Evolutionary conservation across 2,797 vertebrate genomes (phyloP).

Genomic region (Coregonus sp.): DNA sequence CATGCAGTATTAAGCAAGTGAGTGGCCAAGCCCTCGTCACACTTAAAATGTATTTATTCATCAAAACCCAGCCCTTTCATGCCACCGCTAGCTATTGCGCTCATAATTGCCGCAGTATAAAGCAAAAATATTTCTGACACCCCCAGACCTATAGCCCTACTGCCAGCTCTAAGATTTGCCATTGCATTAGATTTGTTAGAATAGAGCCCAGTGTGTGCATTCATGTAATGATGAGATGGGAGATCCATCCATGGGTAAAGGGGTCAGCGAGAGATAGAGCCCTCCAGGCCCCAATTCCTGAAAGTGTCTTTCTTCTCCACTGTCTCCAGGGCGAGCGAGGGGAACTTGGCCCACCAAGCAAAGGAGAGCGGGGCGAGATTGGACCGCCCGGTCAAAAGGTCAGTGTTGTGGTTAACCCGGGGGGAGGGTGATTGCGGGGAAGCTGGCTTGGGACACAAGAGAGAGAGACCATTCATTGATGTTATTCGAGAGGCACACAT

Average conservation of each 20-base stretch:
- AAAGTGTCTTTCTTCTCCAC: not conserved
- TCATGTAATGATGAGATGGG: not conserved
- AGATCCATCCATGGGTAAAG: not conserved
- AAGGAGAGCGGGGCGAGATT: constrained; percentile 87
- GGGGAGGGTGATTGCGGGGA: not conserved
- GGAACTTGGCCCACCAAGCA: constrained; percentile 86
- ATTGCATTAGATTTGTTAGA: no score
- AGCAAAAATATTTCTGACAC: no score
- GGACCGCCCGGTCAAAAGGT: constrained; percentile 90
- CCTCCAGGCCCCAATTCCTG: not conserved
- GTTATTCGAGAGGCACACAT: not conserved
- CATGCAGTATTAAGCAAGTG: no score
- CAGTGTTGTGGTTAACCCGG: constrained; percentile 52
- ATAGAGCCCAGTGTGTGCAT: no score
- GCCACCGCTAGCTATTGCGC: no score
- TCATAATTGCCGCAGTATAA: no score
- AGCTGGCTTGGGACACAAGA: not conserved
- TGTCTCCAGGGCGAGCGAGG: constrained; percentile 87
- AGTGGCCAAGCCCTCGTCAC: no score
- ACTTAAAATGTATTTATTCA: no score
- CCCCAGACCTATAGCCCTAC: no score
- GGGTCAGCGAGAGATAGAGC: no score
- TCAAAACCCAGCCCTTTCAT: no score
- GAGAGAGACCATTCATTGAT: not conserved
- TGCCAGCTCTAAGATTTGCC: no score